phyloP scores from a whole-genome alignment of 1,140 invertebrate genomes.

The Drosophila nasuta region DNA sequence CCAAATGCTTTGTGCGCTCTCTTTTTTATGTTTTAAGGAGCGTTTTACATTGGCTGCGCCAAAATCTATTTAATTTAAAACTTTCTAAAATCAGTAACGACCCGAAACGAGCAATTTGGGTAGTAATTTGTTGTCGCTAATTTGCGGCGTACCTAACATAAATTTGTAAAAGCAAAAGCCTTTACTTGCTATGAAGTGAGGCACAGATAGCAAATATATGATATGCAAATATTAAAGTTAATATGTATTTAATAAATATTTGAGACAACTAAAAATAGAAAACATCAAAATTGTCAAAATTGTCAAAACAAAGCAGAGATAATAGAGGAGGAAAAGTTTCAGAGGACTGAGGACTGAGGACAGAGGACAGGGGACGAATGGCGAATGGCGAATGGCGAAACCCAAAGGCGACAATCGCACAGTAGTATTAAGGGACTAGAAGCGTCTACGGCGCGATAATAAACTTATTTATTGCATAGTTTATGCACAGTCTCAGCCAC shows the following conservation, averaged over 20 bases:
- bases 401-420: slow-evolving; percentile 7
- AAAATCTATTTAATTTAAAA: slow-evolving; percentile 49
- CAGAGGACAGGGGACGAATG: too few relatives aligned
- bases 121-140: too few relatives aligned
- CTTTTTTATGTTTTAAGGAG: slow-evolving; percentile 43
- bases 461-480: slow-evolving; percentile 81
- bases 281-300: slow-evolving; percentile 1
- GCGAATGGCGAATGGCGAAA: neutral
- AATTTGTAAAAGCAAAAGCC: too few relatives aligned
- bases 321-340: slow-evolving; percentile 36
- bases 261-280: too few relatives aligned
- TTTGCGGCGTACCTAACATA: neutral
- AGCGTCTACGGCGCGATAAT: slow-evolving; percentile 56
- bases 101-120: neutral
- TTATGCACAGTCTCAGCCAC: slow-evolving; percentile 49
- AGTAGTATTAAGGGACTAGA: slow-evolving; percentile 24
- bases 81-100: slow-evolving; percentile 9
- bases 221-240: too few relatives aligned
- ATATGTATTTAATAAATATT: too few relatives aligned
- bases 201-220: too few relatives aligned
- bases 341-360: neutral
- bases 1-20: slow-evolving; percentile 54
- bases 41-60: slow-evolving; percentile 22
- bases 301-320: neutral
- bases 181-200: too few relatives aligned